Percentiles rank a stretch among this genome's conserved stretches.
These are phyloP conservation scores for Nomada ferruginata DNA, from an alignment of 2,888 invertebrate species.

Conservation along the genomic window DNA sequence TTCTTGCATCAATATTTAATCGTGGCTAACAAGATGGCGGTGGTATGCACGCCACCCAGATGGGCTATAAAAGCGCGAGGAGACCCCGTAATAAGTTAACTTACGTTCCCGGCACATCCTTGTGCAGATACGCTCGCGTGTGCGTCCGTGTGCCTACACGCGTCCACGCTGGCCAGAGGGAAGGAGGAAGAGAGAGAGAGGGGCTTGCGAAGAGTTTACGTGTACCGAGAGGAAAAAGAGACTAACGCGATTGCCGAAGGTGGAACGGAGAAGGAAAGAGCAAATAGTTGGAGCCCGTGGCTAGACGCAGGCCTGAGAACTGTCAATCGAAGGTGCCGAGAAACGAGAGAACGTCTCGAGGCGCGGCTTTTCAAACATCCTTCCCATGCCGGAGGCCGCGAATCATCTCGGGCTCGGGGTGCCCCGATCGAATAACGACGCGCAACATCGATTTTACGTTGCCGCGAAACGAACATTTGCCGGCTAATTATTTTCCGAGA, in stretches of 20 bases:
- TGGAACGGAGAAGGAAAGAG: constrained; percentile 52
- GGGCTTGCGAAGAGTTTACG: background rate
- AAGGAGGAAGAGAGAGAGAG: constrained; percentile 6
- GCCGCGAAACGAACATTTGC: background rate
- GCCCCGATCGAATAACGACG: constrained; percentile 66
- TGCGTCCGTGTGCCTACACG: constrained; percentile 30
- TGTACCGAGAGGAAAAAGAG: constrained; percentile 10
- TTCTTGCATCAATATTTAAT: constrained; percentile 76
- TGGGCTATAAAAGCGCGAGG: constrained; percentile 72
- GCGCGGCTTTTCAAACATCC: constrained; percentile 84
- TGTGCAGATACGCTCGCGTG: background rate
- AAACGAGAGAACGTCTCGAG: constrained; percentile 77
- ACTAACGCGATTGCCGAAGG: constrained; percentile 12
- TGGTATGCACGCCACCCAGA: constrained; percentile 71
- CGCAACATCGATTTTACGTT: background rate
- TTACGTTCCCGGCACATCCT: constrained; percentile 57
- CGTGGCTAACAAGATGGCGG: constrained; percentile 77
- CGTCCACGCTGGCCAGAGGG: background rate
- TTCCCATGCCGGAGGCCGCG: constrained; percentile 75
- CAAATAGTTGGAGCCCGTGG: constrained; percentile 64
- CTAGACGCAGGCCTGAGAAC: constrained; percentile 78
- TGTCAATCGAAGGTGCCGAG: constrained; percentile 81
- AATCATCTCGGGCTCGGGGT: constrained; percentile 46
- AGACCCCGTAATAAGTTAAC: constrained; percentile 66
- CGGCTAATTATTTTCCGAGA: background rate